Evolutionary conservation across 2,113 vertebrate species (phyloP), one percentile per base, ranked within the genome.

Genomic region (Amphilophus citrinellus): DNA sequence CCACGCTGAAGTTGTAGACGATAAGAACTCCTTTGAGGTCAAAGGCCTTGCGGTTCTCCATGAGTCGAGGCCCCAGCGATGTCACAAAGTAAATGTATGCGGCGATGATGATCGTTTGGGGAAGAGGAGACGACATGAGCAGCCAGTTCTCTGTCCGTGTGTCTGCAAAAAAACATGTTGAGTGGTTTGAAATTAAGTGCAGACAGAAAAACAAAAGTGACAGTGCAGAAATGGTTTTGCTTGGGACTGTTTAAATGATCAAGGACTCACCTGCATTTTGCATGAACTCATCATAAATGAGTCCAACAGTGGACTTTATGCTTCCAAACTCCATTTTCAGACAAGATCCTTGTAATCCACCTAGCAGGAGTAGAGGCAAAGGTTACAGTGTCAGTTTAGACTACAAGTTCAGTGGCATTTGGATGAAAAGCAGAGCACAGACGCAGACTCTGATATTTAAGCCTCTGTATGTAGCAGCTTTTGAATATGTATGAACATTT

Each of bases 1-100:
- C 98, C 87, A 99, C 94, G 10, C 92, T 57, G 83, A 98, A 98
- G 95, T 99, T 99, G 93, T 99, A 99, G 32, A 96, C 80, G 0
- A 95, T 92, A 93, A 99, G 97, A 68, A 95, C 92, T 83, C 95
- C 95, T 93, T 97, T 98, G 76, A 99, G 96, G 87, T 98, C 97
- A 86, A 98, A 98, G 14, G 97, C 96, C 75, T 98, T 99, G 91
- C 97, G 97, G 92, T 98, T 99, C 95, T 99, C 98, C 98, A 99
- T 99, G 53, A 99, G 62, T 85, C 95, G 96, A 39, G 98, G 98
- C 82, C 98, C 98, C 88, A 99, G 88, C 2, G 96, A 97, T 0
- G 92, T 97, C 30, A 98, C 98, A 88, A 99, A 99, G 94, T 97
- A 98, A 87, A 99, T 94, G 84, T 99, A 99, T 0, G 92, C 87